These are phyloP conservation scores for Halcyon smyrnensis DNA, from an alignment of 2,797 vertebrate species.

Conservation along the genomic window DNA sequence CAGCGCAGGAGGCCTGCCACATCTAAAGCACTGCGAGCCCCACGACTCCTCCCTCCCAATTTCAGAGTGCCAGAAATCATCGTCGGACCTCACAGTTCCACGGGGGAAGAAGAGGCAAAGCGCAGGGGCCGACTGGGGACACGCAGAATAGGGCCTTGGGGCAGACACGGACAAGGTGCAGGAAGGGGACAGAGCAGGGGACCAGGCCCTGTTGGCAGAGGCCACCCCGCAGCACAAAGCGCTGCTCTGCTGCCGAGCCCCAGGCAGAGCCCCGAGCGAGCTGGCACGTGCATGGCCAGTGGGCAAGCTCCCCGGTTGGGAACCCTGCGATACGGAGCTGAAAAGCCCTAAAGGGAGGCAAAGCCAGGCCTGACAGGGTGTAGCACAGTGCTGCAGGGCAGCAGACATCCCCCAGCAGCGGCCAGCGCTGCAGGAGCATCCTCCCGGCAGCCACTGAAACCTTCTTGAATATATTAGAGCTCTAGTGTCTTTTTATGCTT, in stretches of 20 bases:
- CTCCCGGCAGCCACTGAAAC: background rate
- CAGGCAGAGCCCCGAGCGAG: background rate
- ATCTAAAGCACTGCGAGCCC: background rate
- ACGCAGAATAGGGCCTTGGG: fast-evolving
- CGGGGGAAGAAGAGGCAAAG: background rate
- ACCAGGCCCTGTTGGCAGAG: background rate
- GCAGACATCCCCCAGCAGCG: background rate
- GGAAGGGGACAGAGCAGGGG: background rate
- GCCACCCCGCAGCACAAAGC: background rate
- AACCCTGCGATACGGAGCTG: background rate
- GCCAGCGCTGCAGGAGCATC: background rate
- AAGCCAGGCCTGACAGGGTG: background rate
- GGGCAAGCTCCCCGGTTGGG: background rate
- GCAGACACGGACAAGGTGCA: background rate
- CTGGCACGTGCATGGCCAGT: background rate
- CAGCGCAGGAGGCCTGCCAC: background rate
- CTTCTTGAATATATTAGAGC: background rate
- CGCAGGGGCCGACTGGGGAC: background rate
- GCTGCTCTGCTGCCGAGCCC: background rate
- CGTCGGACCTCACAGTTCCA: fast-evolving
- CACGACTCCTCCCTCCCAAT: slow-evolving; percentile 24
- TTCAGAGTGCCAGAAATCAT: background rate
- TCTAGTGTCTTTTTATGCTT: background rate
- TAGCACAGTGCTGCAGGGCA: background rate
- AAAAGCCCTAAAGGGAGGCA: background rate